Evolutionary conservation across 2,888 invertebrate genomes (phyloP), one percentile per base, ranked within the genome.

Genomic region (Pomacea canaliculata): DNA sequence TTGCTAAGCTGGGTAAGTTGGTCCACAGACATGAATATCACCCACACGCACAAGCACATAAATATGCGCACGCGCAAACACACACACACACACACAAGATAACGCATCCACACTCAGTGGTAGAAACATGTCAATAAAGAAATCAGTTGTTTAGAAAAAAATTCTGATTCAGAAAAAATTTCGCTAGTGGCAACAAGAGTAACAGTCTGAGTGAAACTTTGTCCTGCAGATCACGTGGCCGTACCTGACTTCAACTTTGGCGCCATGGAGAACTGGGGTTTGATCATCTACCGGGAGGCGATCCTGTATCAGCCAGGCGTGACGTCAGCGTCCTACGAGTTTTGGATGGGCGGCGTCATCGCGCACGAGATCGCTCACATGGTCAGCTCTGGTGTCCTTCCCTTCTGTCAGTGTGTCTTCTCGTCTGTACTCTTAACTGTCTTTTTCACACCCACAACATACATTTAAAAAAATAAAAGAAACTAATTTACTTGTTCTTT

Each of bases 211-310:
- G 12, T 13, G 7, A 56, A 56, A 56, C 51, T 0, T 56, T 56
- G 8, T 56, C 12, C n/a, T 48, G n/a, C 84, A 91, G 91, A 91
- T 80, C 83, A 90, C 81, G 85, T 91, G 23, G 90, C 90, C 65
- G 88, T 91, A 18, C 90, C 91, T 13, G 90, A 91, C 82, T 90
- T 90, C 80, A 82, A 85, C 16, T 87, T 89, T 18, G 91, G 90
- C 7, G 91, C 91, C 49, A 91, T 91, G 91, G 91, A 91, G 82
- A 91, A 91, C 83, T 91, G 91, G 91, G 91, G 91, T 10, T 82
- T 90, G 48, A 89, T 91, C 51, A 89, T 88, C 0, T 91, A 89
- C 83, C 76, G 79, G 80, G 95, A 96, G 12, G 83, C 87, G 46
- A 79, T 91, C 69, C 81, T 91, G 59, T 90, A 86, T 74, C 85